A percentile compares a stretch with the other conserved stretches of the same genome.
These are phyloP conservation scores for Drosophila mauritiana DNA, from an alignment of 1,140 invertebrate species.

Conservation along the genomic window DNA sequence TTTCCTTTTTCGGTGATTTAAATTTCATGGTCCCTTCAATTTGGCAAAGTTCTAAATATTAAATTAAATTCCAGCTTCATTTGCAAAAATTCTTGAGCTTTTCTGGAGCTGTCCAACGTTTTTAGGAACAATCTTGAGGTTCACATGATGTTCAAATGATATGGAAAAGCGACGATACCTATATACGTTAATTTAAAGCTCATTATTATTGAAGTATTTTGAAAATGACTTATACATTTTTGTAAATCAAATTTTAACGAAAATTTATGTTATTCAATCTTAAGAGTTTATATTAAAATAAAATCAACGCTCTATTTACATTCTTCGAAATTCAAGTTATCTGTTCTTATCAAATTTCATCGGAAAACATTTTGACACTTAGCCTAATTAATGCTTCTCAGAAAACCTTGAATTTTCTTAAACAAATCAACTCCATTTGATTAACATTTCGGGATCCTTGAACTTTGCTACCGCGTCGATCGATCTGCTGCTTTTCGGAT, in stretches of 20 bases:
- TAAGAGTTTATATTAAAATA: neutral
- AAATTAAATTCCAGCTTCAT: constrained; percentile 71
- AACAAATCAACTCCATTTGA: neutral
- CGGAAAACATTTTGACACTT: neutral
- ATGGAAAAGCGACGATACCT: no score
- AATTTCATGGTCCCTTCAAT: constrained; percentile 81
- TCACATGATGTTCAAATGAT: no score
- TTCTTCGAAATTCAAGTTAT: neutral
- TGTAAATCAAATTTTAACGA: no score
- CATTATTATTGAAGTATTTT: no score
- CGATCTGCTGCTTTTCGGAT: constrained; percentile 1
- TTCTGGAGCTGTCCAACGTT: neutral
- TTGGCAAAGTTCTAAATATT: constrained; percentile 74
- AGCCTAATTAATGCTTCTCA: no score
- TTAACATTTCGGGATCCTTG: constrained; percentile 37
- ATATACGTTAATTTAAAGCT: neutral
- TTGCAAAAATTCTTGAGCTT: neutral
- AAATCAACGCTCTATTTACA: neutral
- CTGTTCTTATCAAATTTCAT: neutral
- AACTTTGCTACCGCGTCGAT: constrained; percentile 29
- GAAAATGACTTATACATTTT: no score
- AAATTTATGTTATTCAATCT: no score
- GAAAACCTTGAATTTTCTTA: neutral
- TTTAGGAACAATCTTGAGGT: neutral
- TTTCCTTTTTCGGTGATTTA: constrained; percentile 65